Percentiles rank a stretch among this genome's conserved stretches.
Evolutionary conservation across 2,113 vertebrate genomes (phyloP).

Genomic region (Colinus virginianus): DNA sequence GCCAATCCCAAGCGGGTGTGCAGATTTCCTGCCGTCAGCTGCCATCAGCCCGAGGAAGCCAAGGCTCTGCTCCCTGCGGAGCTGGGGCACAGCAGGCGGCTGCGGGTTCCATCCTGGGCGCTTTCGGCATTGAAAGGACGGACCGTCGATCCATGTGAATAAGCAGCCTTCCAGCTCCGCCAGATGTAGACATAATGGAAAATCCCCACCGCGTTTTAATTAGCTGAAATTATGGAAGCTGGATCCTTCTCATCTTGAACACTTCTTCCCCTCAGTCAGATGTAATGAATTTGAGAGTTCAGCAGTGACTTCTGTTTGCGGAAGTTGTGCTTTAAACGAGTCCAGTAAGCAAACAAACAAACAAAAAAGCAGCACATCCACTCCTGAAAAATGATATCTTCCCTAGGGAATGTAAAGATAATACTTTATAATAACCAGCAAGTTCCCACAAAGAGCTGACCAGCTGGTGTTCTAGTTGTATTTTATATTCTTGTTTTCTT

Average conservation of each 20-base stretch:
- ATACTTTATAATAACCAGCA: background rate
- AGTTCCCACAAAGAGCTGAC: background rate
- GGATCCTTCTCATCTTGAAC: accelerated
- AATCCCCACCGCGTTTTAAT: background rate
- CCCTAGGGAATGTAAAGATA: background rate
- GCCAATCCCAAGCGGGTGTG: conserved; percentile 74
- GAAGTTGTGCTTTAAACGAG: background rate
- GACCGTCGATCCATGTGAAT: background rate
- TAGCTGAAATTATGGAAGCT: background rate
- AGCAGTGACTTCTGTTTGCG: background rate
- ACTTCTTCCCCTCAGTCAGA: background rate
- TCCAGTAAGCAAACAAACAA: background rate
- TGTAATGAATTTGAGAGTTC: background rate
- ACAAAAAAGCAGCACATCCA: background rate
- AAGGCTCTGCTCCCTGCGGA: conserved; percentile 15
- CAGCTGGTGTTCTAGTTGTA: background rate
- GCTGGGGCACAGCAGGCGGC: background rate
- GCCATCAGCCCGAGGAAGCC: background rate
- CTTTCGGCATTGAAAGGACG: background rate
- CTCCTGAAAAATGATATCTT: background rate
- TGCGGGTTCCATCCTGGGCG: conserved; percentile 2
- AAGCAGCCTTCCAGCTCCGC: background rate
- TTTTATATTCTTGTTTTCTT: background rate
- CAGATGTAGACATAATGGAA: background rate
- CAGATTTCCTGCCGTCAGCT: conserved; percentile 21